Evolutionary conservation across 2,888 invertebrate genomes (phyloP).

Genomic region (Scelioninae gen. 2): DNA sequence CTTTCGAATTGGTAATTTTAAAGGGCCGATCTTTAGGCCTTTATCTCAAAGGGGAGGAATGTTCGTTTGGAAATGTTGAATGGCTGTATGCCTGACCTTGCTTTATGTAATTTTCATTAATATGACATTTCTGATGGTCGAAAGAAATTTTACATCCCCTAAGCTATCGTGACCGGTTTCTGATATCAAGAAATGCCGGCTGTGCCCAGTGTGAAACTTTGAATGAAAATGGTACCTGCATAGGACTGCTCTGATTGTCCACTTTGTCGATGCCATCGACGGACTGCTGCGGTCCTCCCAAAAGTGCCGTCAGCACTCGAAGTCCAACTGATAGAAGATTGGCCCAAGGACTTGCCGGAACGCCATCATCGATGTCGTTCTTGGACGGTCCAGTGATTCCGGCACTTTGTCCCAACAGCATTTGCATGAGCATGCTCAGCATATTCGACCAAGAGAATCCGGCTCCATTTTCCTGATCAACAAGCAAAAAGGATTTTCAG

Average conservation of each 20-base stretch:
- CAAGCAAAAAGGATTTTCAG: background rate
- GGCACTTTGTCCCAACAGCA: conserved; percentile 85
- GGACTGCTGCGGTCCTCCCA: conserved; percentile 84
- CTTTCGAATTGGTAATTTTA: background rate
- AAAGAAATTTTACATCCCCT: background rate
- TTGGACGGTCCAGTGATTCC: conserved; percentile 85
- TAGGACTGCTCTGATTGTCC: conserved; percentile 88
- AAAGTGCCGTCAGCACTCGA: conserved; percentile 88
- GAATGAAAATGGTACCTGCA: conserved; percentile 82
- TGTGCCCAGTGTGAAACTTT: conserved; percentile 35
- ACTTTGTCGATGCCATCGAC: conserved; percentile 92
- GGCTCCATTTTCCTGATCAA: conserved; percentile 76
- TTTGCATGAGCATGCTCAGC: conserved; percentile 90
- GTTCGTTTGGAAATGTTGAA: background rate
- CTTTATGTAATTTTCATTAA: conserved; percentile 2
- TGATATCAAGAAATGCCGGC: background rate
- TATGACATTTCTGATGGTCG: background rate
- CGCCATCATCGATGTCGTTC: conserved; percentile 83
- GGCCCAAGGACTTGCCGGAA: conserved; percentile 89
- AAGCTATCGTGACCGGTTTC: background rate
- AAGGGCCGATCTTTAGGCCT: background rate
- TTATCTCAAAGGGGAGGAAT: too few relatives aligned
- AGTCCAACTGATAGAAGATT: conserved; percentile 90
- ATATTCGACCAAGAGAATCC: conserved; percentile 94
- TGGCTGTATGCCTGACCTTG: background rate